Conservation (phyloP, 92 coral and sea anemone species). For the Zoanthus sociatus region DNA sequence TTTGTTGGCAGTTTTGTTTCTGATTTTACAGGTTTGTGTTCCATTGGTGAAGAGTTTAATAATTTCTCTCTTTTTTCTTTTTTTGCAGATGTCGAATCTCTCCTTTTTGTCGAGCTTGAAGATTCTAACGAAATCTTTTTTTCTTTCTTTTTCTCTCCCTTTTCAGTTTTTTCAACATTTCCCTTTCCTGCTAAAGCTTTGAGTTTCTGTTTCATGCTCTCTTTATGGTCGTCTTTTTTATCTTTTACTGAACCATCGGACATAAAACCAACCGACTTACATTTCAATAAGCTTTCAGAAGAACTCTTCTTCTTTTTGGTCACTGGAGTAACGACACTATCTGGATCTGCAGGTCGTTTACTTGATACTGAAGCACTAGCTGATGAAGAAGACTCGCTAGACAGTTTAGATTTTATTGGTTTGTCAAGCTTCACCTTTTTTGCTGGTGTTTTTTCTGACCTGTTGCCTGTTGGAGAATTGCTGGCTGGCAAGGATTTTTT, state of each 20-base stretch:
- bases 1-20: background rate
- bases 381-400: constrained; percentile 23
- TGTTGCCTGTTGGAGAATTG: constrained; percentile 56
- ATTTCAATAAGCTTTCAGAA: constrained; percentile 31
- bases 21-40: constrained; percentile 4
- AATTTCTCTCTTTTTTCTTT: constrained; percentile 39
- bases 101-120: constrained; percentile 13
- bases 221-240: constrained; percentile 64
- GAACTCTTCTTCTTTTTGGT: constrained; percentile 70
- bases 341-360: constrained; percentile 45
- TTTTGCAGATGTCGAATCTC: constrained; percentile 30
- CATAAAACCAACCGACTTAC: constrained; percentile 69
- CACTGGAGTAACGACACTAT: constrained; percentile 29
- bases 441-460: constrained; percentile 56
- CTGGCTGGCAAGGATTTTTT: constrained; percentile 62
- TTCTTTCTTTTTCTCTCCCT: constrained; percentile 53
- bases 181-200: constrained; percentile 81
- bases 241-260: constrained; percentile 70
- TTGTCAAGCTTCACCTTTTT: constrained; percentile 56
- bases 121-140: background rate
- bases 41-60: constrained; percentile 4
- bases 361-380: constrained; percentile 19
- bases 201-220: constrained; percentile 87
- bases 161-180: constrained; percentile 35
- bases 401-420: constrained; percentile 53